Evolutionary conservation across 2,113 vertebrate species (phyloP).

Genomic region (Chroicocephalus ridibundus): DNA sequence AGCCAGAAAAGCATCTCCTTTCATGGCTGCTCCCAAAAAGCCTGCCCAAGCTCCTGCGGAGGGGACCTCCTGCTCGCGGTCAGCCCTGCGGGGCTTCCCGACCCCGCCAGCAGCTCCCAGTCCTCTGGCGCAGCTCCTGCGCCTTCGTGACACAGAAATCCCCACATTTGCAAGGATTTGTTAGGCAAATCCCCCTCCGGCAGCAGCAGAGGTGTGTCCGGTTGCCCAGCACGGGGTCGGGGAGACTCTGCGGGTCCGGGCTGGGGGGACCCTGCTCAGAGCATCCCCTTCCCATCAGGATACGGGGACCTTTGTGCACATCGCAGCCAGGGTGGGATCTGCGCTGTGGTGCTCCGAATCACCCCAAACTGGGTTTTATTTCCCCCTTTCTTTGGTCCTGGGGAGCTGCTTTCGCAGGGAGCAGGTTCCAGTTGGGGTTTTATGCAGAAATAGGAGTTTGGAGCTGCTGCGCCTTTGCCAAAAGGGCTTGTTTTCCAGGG

Average conservation of each 20-base stretch:
- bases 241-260: background rate
- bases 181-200: constrained; percentile 5
- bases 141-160: background rate
- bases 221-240: fast-evolving
- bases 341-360: background rate
- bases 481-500: fast-evolving
- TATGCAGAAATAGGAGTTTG: background rate
- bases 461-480: background rate
- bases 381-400: background rate
- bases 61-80: fast-evolving
- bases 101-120: background rate
- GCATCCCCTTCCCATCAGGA: background rate
- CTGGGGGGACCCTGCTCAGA: background rate
- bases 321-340: background rate
- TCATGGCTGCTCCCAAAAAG: fast-evolving
- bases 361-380: fast-evolving
- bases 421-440: fast-evolving
- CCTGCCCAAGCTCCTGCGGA: background rate
- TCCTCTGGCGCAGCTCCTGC: background rate
- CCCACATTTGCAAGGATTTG: constrained; percentile 31
- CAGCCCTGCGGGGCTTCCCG: fast-evolving
- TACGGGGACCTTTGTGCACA: fast-evolving
- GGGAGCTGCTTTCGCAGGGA: fast-evolving
- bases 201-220: fast-evolving
- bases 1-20: background rate